Conservation (phyloP, 2,113 vertebrate genomes). For the Ifrita kowaldi region DNA sequence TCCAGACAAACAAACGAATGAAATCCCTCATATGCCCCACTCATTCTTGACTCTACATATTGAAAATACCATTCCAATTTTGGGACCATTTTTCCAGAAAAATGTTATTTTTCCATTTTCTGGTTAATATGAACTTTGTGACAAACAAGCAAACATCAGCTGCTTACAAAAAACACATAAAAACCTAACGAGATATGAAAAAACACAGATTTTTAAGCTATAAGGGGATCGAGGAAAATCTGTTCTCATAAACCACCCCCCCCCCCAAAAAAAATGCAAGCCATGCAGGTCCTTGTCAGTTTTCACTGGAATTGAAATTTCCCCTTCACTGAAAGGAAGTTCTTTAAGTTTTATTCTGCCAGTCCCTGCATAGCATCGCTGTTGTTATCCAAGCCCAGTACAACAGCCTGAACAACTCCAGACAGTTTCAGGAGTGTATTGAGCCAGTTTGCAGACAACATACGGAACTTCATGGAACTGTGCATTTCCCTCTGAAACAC, state of each 20-base stretch:
- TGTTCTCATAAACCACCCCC: not conserved
- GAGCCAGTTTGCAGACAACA: not conserved
- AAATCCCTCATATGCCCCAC: not conserved
- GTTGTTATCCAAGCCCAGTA: not conserved
- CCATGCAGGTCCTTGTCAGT: not conserved
- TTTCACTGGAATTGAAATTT: not conserved
- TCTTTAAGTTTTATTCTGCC: not conserved
- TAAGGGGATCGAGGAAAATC: not conserved
- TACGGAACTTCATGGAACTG: not conserved
- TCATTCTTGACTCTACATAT: not conserved
- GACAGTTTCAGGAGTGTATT: not conserved
- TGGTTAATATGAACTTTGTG: not conserved
- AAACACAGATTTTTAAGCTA: not conserved
- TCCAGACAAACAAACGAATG: not conserved
- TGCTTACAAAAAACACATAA: not conserved
- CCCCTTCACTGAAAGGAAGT: not conserved
- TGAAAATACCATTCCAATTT: not conserved
- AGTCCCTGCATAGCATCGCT: not conserved
- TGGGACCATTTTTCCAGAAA: not conserved
- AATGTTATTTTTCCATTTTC: not conserved
- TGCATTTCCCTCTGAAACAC: not conserved
- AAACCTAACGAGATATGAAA: not conserved
- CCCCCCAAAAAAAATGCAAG: not conserved
- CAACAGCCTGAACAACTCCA: not conserved
- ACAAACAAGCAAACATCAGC: not conserved